Percentiles rank a stretch among this genome's conserved stretches.
phyloP scores from a whole-genome alignment of 2,113 vertebrate species.

The Chrysemys picta region DNA sequence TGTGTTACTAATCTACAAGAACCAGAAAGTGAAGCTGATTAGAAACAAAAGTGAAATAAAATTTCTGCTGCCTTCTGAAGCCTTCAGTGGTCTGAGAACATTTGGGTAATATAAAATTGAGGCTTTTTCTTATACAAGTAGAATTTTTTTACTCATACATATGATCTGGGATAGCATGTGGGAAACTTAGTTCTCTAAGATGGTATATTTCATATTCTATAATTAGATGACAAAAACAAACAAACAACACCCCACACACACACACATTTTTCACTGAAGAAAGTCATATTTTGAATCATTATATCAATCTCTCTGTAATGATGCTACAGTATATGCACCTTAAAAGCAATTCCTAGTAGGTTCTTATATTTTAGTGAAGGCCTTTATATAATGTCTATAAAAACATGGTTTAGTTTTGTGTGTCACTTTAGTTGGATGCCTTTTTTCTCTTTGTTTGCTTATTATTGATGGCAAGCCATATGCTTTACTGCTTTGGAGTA shows the following conservation, averaged over 20 bases:
- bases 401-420: not conserved
- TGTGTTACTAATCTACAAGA: not conserved
- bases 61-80: not conserved
- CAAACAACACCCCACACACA: not conserved
- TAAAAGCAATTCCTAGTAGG: not conserved
- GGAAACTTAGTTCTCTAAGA: not conserved
- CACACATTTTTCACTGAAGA: not conserved
- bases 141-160: not conserved
- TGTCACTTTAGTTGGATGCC: not conserved
- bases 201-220: not conserved
- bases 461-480: not conserved
- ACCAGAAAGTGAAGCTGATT: not conserved
- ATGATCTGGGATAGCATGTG: not conserved
- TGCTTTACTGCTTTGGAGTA: not conserved
- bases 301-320: fast-evolving
- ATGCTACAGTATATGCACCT: not conserved
- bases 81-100: not conserved
- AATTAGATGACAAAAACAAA: not conserved
- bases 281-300: not conserved
- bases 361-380: not conserved
- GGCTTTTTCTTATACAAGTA: not conserved
- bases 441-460: not conserved
- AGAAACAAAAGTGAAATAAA: not conserved
- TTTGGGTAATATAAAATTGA: not conserved
- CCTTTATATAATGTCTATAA: not conserved